Conservation (phyloP, 2,113 vertebrate genomes). For the Elaphurus davidianus region DNA sequence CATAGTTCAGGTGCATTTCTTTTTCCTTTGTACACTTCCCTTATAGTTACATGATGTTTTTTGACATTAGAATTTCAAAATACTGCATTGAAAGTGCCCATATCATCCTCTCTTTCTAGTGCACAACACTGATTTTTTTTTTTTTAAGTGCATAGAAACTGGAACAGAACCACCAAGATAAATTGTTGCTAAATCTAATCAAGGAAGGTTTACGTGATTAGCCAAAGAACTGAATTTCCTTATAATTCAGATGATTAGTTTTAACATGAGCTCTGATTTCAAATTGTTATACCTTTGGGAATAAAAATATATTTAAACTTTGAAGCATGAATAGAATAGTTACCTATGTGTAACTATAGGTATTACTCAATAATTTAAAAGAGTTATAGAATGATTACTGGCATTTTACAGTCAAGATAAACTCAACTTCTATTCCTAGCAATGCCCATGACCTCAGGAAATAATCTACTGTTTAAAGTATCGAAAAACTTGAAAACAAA, state of each 20-base stretch:
- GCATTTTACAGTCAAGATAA: neutral
- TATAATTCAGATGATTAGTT: neutral
- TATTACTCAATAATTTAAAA: conserved; percentile 31
- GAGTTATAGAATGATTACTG: neutral
- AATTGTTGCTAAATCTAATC: conserved; percentile 38
- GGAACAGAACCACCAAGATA: neutral
- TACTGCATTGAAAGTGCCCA: neutral
- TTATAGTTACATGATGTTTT: neutral
- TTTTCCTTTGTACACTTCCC: neutral
- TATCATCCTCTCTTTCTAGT: neutral
- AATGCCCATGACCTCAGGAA: neutral
- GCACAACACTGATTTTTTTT: neutral
- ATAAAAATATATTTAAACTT: conserved; percentile 32
- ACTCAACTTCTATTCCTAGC: conserved; percentile 1
- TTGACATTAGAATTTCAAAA: conserved; percentile 33
- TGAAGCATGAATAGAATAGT: neutral
- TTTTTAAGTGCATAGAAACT: neutral
- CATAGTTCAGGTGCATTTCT: neutral
- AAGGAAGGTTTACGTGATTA: neutral
- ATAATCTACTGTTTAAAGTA: conserved; percentile 3
- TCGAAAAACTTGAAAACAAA: conserved; percentile 5
- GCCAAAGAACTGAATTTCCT: neutral
- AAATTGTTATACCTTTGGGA: neutral
- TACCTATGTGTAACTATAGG: neutral
- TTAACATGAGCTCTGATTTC: conserved; percentile 35